Evolutionary conservation across 2,888 invertebrate genomes (phyloP), one percentile per base, ranked within the genome.

Genomic region (Scelioninae gen. 1): DNA sequence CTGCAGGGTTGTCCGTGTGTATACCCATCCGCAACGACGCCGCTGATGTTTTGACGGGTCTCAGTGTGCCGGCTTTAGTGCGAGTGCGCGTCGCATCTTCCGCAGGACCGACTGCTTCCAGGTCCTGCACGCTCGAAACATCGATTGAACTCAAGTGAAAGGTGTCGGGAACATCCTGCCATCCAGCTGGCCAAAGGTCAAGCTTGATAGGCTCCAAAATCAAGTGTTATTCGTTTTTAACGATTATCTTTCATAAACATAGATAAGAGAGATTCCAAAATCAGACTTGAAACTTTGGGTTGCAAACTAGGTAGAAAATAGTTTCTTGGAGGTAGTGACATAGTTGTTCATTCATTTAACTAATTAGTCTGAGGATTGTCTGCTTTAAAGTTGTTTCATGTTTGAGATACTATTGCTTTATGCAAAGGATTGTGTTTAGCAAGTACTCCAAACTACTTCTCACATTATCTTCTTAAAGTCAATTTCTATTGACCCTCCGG

Each of bases 31-130:
- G 53, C 23, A 63, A 45, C 63, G n/a, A 23, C 47, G 40, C 66
- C 58, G 31, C 68, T n/a, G 16, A 65, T 49, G 63, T 49, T 65
- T 65, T 65, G 63, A 65, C 63, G 56, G 60, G n/a, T 1, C n/a
- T 5, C 49, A 4, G 31, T 7, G 53, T 55, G 62, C 66, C 77
- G 63, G 56, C 32, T 40, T 34, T 23, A 60, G 68, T 69, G 68
- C 63, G 71, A 65, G 79, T 77, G 60, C 75, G 76, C 72, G 69
- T 56, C 23, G 62, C 55, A 65, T 79, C 58, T 79, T 71, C 78
- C 71, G 78, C 45, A 71, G 34, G 53, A 72, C 40, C 55, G 47
- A 69, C 38, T 13, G 45, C 34, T 29, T 56, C 38, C 55, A 32
- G 56, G 69, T 63, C 55, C 10, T 45, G 31, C 38, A n/a, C 29